Conservation (phyloP, 2,797 vertebrate genomes). For the Macropodus opercularis region DNA sequence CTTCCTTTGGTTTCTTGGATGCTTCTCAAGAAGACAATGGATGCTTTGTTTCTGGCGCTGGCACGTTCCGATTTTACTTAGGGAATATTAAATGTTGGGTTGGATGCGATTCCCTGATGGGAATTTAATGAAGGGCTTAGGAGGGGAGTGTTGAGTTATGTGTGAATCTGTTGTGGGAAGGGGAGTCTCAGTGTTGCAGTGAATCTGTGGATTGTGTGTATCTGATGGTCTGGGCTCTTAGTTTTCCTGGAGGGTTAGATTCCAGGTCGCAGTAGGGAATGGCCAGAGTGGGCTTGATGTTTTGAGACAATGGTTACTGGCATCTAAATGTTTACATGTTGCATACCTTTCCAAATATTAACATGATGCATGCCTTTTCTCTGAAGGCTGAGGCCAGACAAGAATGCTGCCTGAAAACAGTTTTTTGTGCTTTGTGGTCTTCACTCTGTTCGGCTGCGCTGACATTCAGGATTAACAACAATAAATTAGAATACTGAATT, state of each 20-base stretch:
- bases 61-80: conserved; percentile 37
- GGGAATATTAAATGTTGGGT: conserved; percentile 52
- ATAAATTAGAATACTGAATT: neutral
- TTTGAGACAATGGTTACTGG: conserved; percentile 9
- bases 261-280: conserved; percentile 22
- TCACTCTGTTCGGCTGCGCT: neutral
- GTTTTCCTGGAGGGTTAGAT: conserved; percentile 38
- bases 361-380: conserved; percentile 21
- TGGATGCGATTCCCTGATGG: conserved; percentile 56
- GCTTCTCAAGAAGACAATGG: conserved; percentile 46
- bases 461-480: conserved; percentile 5
- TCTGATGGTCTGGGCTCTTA: conserved; percentile 20
- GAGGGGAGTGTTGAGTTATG: conserved; percentile 49
- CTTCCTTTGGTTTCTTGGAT: conserved; percentile 35
- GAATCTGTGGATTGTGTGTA: conserved; percentile 27
- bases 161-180: conserved; percentile 23
- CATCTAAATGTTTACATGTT: conserved; percentile 37
- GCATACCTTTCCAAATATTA: conserved; percentile 28
- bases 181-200: conserved; percentile 31
- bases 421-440: conserved; percentile 32
- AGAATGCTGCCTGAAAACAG: conserved; percentile 12
- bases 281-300: conserved; percentile 24
- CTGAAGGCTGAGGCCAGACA: conserved; percentile 23
- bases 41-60: conserved; percentile 47
- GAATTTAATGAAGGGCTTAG: conserved; percentile 57